Evolutionary conservation across 2,113 vertebrate species (phyloP), one percentile per base, ranked within the genome.

Genomic region (Caloenas nicobarica): DNA sequence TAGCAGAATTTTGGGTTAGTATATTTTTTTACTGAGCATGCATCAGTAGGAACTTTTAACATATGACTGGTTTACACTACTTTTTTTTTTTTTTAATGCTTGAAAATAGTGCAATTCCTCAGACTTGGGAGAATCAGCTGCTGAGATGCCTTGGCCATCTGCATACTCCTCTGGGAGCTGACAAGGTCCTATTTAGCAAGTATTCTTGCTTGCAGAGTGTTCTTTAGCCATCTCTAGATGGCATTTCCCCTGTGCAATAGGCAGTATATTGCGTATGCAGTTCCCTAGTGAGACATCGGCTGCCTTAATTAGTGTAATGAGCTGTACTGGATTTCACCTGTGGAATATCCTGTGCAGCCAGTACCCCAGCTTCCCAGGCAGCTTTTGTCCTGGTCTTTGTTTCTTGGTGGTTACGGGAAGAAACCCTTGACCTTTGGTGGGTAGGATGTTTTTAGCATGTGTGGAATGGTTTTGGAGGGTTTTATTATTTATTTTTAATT

Each of bases 361-460:
- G 80, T 91, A 29, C 70, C 68, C 1, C 5, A 13, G 62, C 40
- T 88, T 91, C 86, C 62, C 7, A 3, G 40, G 51, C 72, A 22
- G 17, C 86, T 91, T 88, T 91, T 88, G 36, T 58, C 26, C 72
- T 88, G 80, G 56, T 77, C 64, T 91, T 73, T 66, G 70, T 89
- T 95, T 88, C 60, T 60, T 81, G 86, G 60, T 78, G 83, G 19
- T 83, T 81, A 66, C 57, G 68, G 92, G 64, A 86, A 85, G 88
- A 82, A 95, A 56, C 50, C 46, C 86, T 94, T 93, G 92, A 66
- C 86, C 73, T 92, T 86, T 94, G 60, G 33, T 79, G 77, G 86
- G 72, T 86, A 92, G 92, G 69, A 77, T 88, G 38, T 28, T 74
- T 86, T 64, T 66, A 56, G 72, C 18, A 10, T 83, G 64, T 54